These are phyloP conservation scores for Exephanes ischioxanthus DNA, from an alignment of 2,888 invertebrate genomes.

Conservation along the genomic window DNA sequence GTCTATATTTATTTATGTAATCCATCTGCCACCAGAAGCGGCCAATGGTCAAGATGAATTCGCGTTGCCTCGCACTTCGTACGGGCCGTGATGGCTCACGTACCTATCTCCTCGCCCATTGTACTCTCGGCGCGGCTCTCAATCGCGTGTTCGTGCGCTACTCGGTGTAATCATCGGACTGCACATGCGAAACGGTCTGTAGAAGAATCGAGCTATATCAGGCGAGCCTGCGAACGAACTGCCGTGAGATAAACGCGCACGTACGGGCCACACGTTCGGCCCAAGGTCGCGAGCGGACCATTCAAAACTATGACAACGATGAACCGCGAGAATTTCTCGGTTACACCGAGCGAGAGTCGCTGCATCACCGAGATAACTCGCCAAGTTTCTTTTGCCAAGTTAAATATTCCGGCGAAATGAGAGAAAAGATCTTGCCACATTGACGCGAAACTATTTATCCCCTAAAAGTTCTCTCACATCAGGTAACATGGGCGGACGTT, in stretches of 20 bases:
- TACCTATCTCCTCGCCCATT: constrained; percentile 26
- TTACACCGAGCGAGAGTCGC: background rate
- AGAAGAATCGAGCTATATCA: background rate
- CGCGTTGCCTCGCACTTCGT: constrained; percentile 63
- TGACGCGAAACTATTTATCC: background rate
- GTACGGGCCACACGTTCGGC: background rate
- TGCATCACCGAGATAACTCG: background rate
- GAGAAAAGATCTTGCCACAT: background rate
- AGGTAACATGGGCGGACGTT: background rate
- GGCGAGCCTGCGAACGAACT: background rate
- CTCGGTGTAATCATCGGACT: background rate
- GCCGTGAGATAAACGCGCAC: background rate
- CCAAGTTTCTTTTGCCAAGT: background rate
- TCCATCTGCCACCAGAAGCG: constrained; percentile 30
- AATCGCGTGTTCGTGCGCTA: background rate
- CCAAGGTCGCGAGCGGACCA: background rate
- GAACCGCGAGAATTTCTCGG: background rate
- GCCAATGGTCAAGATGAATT: constrained; percentile 61
- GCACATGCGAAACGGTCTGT: constrained; percentile 1
- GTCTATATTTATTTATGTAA: constrained; percentile 53
- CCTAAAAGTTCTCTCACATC: background rate
- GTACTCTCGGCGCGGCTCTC: constrained; percentile 23
- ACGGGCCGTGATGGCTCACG: constrained; percentile 14
- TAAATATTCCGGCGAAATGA: background rate
- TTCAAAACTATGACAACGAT: background rate